These are phyloP conservation scores for Nerophis lumbriciformis DNA, from an alignment of 2,113 vertebrate genomes.

Conservation along the genomic window DNA sequence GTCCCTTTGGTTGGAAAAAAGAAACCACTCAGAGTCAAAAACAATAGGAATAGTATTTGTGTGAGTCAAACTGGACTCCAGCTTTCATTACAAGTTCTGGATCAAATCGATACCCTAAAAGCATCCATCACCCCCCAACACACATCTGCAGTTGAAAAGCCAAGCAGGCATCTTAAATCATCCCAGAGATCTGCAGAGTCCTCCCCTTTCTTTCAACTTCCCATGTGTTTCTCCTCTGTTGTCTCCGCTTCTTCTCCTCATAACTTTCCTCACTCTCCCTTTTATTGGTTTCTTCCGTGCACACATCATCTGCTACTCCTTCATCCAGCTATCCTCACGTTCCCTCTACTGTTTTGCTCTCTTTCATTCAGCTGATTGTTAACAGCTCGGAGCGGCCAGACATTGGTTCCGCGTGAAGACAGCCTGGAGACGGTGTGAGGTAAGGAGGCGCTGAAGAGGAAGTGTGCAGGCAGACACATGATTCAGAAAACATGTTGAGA, in stretches of 20 bases:
- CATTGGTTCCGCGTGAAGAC: constrained; percentile 36
- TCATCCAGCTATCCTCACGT: constrained; percentile 23
- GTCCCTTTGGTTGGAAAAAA: background rate
- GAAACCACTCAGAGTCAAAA: constrained; percentile 6
- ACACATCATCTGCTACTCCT: constrained; percentile 7
- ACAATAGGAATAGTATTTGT: background rate
- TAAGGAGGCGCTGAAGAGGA: constrained; percentile 20
- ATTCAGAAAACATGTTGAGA: constrained; percentile 16
- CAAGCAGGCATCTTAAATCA: constrained; percentile 49
- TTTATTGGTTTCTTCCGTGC: constrained; percentile 10
- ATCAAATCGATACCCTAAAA: constrained; percentile 35
- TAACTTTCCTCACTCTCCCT: background rate
- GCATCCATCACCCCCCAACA: constrained; percentile 20
- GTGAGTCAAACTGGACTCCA: constrained; percentile 15
- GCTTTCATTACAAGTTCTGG: constrained; percentile 16
- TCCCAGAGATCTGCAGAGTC: constrained; percentile 33
- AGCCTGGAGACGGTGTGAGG: constrained; percentile 13
- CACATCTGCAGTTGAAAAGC: constrained; percentile 43
- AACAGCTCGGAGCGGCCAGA: constrained; percentile 19
- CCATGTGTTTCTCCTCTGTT: constrained; percentile 44
- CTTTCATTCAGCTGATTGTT: constrained; percentile 6
- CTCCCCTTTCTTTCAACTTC: constrained; percentile 47
- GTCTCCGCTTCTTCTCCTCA: constrained; percentile 4
- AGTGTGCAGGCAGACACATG: constrained; percentile 16
- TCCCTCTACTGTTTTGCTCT: constrained; percentile 8